Evolutionary conservation across 1,140 invertebrate species (phyloP).

Genomic region (Ruditapes philippinarum): DNA sequence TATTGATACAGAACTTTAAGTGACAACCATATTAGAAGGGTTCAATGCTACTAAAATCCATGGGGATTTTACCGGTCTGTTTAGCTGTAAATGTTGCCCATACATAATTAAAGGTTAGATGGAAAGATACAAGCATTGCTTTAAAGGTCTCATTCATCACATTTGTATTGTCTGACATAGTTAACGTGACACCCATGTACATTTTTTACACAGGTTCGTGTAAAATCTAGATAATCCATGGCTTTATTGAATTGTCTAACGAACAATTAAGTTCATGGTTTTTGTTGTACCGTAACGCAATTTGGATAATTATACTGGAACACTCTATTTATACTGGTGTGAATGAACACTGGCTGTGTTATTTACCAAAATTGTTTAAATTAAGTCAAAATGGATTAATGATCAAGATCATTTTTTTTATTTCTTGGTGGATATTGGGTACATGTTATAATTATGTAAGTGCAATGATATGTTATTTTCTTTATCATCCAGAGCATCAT

Average conservation of each 20-base stretch:
- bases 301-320: no score
- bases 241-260: background rate
- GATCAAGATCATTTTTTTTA: no score
- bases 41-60: conserved; percentile 5
- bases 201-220: background rate
- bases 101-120: conserved; percentile 25
- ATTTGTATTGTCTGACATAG: background rate
- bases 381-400: no score
- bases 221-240: background rate
- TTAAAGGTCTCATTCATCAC: background rate
- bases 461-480: no score
- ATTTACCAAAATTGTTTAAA: no score
- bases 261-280: background rate
- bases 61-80: background rate
- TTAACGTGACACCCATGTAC: background rate
- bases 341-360: no score
- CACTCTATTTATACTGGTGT: no score
- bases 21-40: conserved; percentile 3
- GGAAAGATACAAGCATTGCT: background rate
- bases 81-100: background rate
- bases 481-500: background rate
- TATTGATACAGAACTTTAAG: conserved; percentile 14
- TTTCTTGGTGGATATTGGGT: no score
- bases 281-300: no score
- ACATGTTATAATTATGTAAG: no score